Percentiles rank a stretch among this genome's conserved stretches.
Evolutionary conservation across 2,888 invertebrate species (phyloP).

Genomic region (Endotricha flammealis): DNA sequence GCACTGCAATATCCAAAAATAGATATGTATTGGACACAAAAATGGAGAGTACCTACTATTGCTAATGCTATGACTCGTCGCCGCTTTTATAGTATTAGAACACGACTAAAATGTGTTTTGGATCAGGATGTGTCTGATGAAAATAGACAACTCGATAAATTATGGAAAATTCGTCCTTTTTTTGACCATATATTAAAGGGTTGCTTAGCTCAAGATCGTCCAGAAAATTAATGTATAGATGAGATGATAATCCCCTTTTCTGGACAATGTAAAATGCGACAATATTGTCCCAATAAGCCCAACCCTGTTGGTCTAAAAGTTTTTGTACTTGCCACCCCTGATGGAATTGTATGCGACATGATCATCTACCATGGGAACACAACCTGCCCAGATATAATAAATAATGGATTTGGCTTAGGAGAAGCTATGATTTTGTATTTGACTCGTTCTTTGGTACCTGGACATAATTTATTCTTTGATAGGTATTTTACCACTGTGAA

Average conservation of each 20-base stretch:
- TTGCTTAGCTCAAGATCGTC: not conserved
- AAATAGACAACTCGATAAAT: not conserved
- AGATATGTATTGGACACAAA: slow-evolving; percentile 13
- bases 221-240: slow-evolving; percentile 2
- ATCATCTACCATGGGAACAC: slow-evolving; percentile 7
- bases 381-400: not conserved
- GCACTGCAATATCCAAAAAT: slow-evolving; percentile 11
- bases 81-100: slow-evolving; percentile 10
- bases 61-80: slow-evolving; percentile 9
- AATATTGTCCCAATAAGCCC: slow-evolving; percentile 9
- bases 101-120: slow-evolving; percentile 9
- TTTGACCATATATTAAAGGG: too few relatives aligned
- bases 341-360: slow-evolving; percentile 11
- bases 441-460: slow-evolving; percentile 2
- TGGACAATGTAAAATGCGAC: slow-evolving; percentile 2
- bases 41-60: slow-evolving; percentile 12
- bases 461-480: slow-evolving; percentile 6
- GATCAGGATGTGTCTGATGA: slow-evolving; percentile 6
- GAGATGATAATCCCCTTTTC: slow-evolving; percentile 10
- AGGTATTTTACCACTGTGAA: slow-evolving; percentile 1
- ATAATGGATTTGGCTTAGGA: slow-evolving; percentile 5
- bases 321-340: slow-evolving; percentile 11
- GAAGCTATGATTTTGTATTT: slow-evolving; percentile 4
- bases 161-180: too few relatives aligned
- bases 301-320: slow-evolving; percentile 10